A percentile compares a stretch with the other conserved stretches of the same genome.
Conservation (phyloP, 2,888 invertebrate genomes). For the Ypsolopha scabrella region DNA sequence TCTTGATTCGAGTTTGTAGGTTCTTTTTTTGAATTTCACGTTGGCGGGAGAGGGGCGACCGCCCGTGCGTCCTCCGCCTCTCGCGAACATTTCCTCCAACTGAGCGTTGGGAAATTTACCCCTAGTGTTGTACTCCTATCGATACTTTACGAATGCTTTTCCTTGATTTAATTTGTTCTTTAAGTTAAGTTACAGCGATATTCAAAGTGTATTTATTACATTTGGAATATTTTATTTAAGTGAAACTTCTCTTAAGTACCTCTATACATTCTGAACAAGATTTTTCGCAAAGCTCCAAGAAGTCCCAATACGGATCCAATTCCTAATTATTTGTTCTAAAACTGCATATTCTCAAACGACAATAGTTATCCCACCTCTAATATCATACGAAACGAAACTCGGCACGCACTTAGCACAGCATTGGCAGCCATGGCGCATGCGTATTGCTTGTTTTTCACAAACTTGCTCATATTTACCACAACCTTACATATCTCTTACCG, state of each 20-base stretch:
- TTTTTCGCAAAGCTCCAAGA: too few species aligned
- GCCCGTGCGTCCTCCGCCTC: slow-evolving; percentile 39
- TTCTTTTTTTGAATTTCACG: slow-evolving; percentile 42
- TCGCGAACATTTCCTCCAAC: slow-evolving; percentile 56
- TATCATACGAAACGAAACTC: slow-evolving; percentile 22
- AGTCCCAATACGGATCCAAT: too few species aligned
- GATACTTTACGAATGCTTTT: background rate
- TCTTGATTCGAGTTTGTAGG: slow-evolving; percentile 1
- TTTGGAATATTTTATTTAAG: too few species aligned
- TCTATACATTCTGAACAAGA: too few species aligned
- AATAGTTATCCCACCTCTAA: slow-evolving; percentile 16
- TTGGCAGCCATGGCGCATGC: slow-evolving; percentile 48
- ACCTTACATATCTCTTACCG: background rate
- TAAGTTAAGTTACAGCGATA: too few species aligned
- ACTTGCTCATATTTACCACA: background rate
- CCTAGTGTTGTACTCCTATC: slow-evolving; percentile 34
- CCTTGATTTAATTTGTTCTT: too few species aligned
- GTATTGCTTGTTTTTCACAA: slow-evolving; percentile 42
- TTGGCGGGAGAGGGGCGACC: slow-evolving; percentile 43
- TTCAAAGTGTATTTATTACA: too few species aligned
- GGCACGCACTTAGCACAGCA: slow-evolving; percentile 34
- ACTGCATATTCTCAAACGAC: background rate
- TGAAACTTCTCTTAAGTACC: too few species aligned
- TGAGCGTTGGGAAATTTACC: slow-evolving; percentile 49
- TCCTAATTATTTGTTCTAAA: too few species aligned